phyloP scores from a whole-genome alignment of 2,888 invertebrate species.

The Acronicta leporina region DNA sequence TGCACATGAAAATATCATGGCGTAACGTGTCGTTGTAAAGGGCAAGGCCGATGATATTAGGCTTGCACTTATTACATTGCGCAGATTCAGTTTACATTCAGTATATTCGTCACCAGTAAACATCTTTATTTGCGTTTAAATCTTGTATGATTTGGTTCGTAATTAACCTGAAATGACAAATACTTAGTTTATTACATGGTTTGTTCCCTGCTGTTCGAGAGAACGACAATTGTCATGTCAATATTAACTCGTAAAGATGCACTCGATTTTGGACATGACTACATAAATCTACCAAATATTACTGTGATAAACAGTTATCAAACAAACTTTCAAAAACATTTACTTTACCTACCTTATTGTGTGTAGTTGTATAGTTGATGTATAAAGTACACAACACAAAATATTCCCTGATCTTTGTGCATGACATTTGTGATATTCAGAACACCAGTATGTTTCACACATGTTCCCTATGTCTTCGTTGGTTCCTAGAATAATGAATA shows the following conservation, averaged over 20 bases:
- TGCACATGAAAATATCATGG: too few species aligned
- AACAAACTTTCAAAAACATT: too few species aligned
- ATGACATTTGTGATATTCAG: constrained; percentile 96
- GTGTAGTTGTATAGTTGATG: constrained; percentile 92
- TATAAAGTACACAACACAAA: constrained; percentile 93
- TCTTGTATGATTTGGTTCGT: constrained; percentile 91
- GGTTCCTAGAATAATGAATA: constrained; percentile 15
- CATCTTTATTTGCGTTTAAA: constrained; percentile 91
- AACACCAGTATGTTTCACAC: constrained; percentile 94
- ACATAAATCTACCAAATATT: too few species aligned
- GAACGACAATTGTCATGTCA: too few species aligned
- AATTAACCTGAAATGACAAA: constrained; percentile 84
- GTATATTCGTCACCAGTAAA: constrained; percentile 89
- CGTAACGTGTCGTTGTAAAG: too few species aligned
- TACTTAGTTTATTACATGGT: not conserved
- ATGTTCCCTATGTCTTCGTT: constrained; percentile 62
- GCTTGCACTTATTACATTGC: too few species aligned
- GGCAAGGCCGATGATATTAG: too few species aligned
- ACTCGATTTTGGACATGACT: too few species aligned
- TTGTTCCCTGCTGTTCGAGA: not conserved
- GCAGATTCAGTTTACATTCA: too few species aligned
- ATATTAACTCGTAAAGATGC: too few species aligned
- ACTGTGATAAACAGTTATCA: too few species aligned
- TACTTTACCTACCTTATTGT: constrained; percentile 93
- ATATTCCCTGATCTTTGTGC: constrained; percentile 91